Conservation (phyloP, 2,113 vertebrate genomes). For the Anolis carolinensis region DNA sequence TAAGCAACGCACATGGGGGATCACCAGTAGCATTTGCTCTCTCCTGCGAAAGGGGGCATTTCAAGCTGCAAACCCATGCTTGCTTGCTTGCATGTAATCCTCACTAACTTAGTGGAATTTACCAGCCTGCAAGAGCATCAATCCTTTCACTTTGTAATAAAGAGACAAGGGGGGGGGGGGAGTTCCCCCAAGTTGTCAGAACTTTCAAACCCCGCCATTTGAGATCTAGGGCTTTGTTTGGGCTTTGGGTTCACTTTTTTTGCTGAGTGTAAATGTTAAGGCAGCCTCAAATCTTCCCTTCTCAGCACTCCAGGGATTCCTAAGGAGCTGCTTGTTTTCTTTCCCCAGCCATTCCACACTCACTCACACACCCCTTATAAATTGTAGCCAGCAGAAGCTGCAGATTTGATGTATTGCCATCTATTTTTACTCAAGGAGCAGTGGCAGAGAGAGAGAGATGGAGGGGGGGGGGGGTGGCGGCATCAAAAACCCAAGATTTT, state of each 20-base stretch:
- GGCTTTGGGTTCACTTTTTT: constrained; percentile 17
- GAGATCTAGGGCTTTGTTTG: not conserved
- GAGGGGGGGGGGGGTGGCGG: not conserved
- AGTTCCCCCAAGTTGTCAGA: constrained; percentile 77
- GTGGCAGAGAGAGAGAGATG: constrained; percentile 6
- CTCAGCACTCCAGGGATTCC: constrained; percentile 73
- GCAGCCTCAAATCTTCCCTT: constrained; percentile 60
- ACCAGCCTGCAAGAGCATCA: not conserved
- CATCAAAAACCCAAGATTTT: constrained; percentile 68
- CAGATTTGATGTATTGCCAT: constrained; percentile 82
- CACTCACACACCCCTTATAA: constrained; percentile 60
- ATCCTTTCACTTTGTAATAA: constrained; percentile 61
- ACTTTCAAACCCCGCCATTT: constrained; percentile 69
- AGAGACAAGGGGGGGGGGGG: constrained; percentile 27
- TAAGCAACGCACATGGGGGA: constrained; percentile 49
- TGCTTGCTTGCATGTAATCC: constrained; percentile 34
- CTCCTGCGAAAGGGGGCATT: constrained; percentile 66
- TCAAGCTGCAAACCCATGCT: constrained; percentile 22
- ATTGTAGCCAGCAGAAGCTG: constrained; percentile 79
- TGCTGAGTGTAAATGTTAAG: constrained; percentile 63
- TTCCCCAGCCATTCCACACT: not conserved
- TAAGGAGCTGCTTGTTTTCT: constrained; percentile 62
- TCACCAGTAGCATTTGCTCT: constrained; percentile 60
- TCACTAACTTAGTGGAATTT: constrained; percentile 33
- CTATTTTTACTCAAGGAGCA: constrained; percentile 82